phyloP scores from a whole-genome alignment of 2,113 vertebrate genomes.

The Larimichthys crocea region DNA sequence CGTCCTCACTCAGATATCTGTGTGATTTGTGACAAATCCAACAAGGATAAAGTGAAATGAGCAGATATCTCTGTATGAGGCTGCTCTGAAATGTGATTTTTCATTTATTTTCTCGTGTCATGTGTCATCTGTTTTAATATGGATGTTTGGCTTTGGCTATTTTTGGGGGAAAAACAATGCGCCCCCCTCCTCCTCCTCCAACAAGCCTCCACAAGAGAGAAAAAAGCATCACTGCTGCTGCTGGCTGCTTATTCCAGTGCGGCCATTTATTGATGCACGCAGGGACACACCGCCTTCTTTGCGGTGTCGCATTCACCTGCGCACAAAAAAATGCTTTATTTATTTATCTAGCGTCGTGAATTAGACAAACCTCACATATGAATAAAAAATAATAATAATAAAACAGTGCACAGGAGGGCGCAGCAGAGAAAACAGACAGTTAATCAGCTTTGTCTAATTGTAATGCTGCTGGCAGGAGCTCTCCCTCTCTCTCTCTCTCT shows the following conservation, averaged over 20 bases:
- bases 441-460: slow-evolving; percentile 85
- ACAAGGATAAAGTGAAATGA: background rate
- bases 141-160: slow-evolving; percentile 20
- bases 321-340: slow-evolving; percentile 10
- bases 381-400: background rate
- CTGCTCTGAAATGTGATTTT: background rate
- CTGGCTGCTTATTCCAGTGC: slow-evolving; percentile 60
- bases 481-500: slow-evolving; percentile 49
- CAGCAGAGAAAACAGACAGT: slow-evolving; percentile 41
- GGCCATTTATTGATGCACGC: slow-evolving; percentile 72
- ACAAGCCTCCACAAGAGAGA: background rate
- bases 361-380: background rate
- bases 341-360: background rate
- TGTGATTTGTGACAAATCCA: slow-evolving; percentile 26
- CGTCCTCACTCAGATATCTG: slow-evolving; percentile 19
- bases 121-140: slow-evolving; percentile 53
- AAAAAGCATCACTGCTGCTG: background rate
- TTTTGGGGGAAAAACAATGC: background rate
- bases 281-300: slow-evolving; percentile 62
- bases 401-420: slow-evolving; percentile 14
- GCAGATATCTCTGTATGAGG: background rate
- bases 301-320: slow-evolving; percentile 80
- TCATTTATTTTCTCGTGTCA: background rate
- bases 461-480: slow-evolving; percentile 67
- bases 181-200: background rate